Base-by-base conservation (phyloP, 2,113 vertebrate genomes). In the Arizona elegans region DNA sequence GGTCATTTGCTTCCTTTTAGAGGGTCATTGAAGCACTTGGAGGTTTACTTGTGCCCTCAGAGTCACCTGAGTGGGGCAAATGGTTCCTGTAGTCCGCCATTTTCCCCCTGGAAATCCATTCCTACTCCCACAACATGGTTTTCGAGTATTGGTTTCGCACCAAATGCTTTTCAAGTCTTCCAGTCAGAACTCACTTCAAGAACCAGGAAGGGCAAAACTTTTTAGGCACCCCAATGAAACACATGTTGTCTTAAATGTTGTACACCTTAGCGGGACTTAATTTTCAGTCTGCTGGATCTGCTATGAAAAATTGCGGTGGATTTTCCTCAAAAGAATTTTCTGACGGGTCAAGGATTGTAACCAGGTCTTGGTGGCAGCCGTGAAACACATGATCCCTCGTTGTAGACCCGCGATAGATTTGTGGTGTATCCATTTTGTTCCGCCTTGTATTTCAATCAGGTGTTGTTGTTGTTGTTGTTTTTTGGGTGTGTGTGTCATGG, bases 341-440 rank as follows among this genome's bases (percentile, higher is more conserved):
- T 70, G 11, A n/a, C 1, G 3, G 62, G 1, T 26, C 29, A 23
- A 47, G 23, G 50, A 87, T 19, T 29, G 15, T 43, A 29, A 47
- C 10, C 33, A 24, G 55, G 29, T 56, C 23, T 33, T 59, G 43
- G 8, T 24, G 6, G 11, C 43, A 70, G 58, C 12, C 19, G 15
- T 54, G 33, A 54, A 55, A 55, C 43, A 43, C 47, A n/a, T 3
- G 43, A 81, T 94, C 89, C 43, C 65, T 56, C 93, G 52, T 47
- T 94, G 62, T 81, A 87, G 70, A 75, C 91, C 92, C 13, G 0
- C 33, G 65, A 53, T 93, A 50, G 92, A 26, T 92, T 89, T 29
- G 1, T 50, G 86, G 58, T 93, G 55, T 93, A n/a, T 92, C 59
- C 11, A 53, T 94, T 93, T 87, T 92, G 29, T 17, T 15, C 59